Evolutionary conservation across 2,888 invertebrate genomes (phyloP).

Genomic region (Drosophila suboccidentalis): DNA sequence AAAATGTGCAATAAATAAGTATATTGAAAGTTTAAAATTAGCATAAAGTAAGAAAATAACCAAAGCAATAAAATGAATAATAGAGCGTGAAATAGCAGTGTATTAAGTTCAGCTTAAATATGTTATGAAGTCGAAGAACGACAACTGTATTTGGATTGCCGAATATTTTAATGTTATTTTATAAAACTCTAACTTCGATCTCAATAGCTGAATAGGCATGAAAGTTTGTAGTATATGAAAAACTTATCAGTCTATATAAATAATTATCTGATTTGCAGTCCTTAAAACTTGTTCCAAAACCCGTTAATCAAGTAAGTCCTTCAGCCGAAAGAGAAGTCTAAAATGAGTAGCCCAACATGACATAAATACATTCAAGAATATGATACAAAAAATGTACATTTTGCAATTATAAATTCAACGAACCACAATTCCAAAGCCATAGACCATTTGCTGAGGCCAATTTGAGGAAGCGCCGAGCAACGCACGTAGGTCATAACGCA

Average conservation of each 20-base stretch:
- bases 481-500: constrained; percentile 72
- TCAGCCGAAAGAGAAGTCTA: neutral
- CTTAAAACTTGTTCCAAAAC: neutral
- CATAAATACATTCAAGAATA: constrained; percentile 5
- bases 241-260: neutral
- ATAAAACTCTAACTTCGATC: too few relatives aligned
- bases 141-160: neutral
- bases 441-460: constrained; percentile 8
- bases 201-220: too few relatives aligned
- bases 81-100: constrained; percentile 36
- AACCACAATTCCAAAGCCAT: constrained; percentile 39
- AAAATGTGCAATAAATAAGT: constrained; percentile 56
- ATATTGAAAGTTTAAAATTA: constrained; percentile 34
- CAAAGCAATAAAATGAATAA: constrained; percentile 28
- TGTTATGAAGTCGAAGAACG: constrained; percentile 22
- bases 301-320: neutral
- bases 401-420: constrained; percentile 49
- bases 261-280: neutral
- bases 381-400: constrained; percentile 13
- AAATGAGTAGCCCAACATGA: neutral
- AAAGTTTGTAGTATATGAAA: neutral
- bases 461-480: constrained; percentile 55
- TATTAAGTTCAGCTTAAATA: constrained; percentile 12
- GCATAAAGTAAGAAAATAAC: constrained; percentile 6
- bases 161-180: neutral